Evolutionary conservation across 2,888 invertebrate genomes (phyloP).

Genomic region (Ornithoptera priamus): DNA sequence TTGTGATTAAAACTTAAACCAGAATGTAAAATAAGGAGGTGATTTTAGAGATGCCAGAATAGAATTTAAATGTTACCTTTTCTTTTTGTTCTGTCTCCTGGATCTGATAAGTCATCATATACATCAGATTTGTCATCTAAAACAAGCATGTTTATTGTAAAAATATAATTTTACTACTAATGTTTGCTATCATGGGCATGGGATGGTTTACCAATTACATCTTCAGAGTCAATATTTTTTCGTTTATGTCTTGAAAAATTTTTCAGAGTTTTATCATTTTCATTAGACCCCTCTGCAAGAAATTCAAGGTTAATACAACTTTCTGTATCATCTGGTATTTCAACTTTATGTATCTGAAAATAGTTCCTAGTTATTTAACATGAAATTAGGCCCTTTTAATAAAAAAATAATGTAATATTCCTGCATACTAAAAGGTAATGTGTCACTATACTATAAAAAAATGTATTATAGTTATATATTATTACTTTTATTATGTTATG

Average conservation of each 20-base stretch:
- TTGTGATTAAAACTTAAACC: too few relatives aligned
- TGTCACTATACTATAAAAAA: too few relatives aligned
- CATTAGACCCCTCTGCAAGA: constrained; percentile 33
- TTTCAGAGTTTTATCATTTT: constrained; percentile 34
- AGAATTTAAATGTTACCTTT: constrained; percentile 23
- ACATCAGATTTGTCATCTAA: constrained; percentile 37
- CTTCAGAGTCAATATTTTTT: constrained; percentile 38
- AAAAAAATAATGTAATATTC: too few relatives aligned
- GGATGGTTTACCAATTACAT: constrained; percentile 30
- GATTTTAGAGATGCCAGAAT: too few relatives aligned
- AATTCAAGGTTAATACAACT: constrained; percentile 30
- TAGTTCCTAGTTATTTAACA: neutral
- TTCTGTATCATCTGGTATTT: constrained; percentile 32
- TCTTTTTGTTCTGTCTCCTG: constrained; percentile 36
- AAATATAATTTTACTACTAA: too few relatives aligned
- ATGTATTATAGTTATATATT: too few relatives aligned
- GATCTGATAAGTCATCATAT: constrained; percentile 38
- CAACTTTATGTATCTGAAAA: constrained; percentile 35
- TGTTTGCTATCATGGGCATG: too few relatives aligned
- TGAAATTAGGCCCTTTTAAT: too few relatives aligned
- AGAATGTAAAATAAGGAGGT: too few relatives aligned
- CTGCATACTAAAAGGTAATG: too few relatives aligned
- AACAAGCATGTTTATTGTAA: neutral
- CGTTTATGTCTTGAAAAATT: constrained; percentile 33
- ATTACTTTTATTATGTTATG: too few relatives aligned